Conservation (phyloP, 1,140 invertebrate species). For the Drosophila bocqueti region DNA sequence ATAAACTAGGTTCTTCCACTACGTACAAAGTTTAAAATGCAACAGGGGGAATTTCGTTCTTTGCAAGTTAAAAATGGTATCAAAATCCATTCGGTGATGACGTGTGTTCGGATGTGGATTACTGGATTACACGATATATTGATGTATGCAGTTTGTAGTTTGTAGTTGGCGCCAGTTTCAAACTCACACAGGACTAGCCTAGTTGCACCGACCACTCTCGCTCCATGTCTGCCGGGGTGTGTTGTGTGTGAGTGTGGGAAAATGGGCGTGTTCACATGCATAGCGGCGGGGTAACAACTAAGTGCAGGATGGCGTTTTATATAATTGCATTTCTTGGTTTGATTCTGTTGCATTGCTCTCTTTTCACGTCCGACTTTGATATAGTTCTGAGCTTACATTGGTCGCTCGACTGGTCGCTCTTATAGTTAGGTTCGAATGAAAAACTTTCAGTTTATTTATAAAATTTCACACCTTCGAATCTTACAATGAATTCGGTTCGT, state of each 20-base stretch:
- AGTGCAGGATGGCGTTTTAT: constrained; percentile 61
- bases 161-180: constrained; percentile 54
- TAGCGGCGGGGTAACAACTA: constrained; percentile 69
- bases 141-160: constrained; percentile 28
- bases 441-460: constrained; percentile 73
- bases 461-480: constrained; percentile 71
- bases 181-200: constrained; percentile 29
- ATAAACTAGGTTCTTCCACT: constrained; percentile 56
- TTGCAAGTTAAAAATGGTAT: constrained; percentile 71
- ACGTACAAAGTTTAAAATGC: constrained; percentile 73
- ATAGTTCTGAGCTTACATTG: constrained; percentile 56
- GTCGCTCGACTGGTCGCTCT: constrained; percentile 38
- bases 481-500: constrained; percentile 62
- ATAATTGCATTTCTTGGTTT: constrained; percentile 25
- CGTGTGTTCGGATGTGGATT: constrained; percentile 41
- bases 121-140: constrained; percentile 7
- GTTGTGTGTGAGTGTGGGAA: constrained; percentile 11
- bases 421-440: constrained; percentile 67
- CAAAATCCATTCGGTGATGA: constrained; percentile 60
- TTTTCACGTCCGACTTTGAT: constrained; percentile 44
- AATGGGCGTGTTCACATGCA: constrained; percentile 52
- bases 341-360: constrained; percentile 5
- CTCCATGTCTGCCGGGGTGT: constrained; percentile 14
- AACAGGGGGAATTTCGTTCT: constrained; percentile 43
- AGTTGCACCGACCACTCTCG: constrained; percentile 41